Conservation (phyloP, 2,113 vertebrate genomes). For the Noturus placidus region DNA sequence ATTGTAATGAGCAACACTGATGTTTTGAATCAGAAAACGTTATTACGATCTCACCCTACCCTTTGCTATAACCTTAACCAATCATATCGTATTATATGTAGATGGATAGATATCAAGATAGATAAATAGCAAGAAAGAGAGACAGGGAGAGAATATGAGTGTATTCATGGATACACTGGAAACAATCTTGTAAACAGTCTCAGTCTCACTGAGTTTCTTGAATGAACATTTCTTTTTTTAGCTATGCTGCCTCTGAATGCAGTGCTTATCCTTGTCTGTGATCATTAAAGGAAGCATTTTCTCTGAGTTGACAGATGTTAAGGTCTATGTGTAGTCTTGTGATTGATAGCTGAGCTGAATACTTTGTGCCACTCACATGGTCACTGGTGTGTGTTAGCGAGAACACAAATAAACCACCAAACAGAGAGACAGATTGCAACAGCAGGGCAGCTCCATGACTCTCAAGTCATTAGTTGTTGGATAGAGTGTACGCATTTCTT, state of each 20-base stretch:
- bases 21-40: background rate
- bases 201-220: background rate
- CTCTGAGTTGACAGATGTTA: conserved; percentile 32
- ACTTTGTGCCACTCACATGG: conserved; percentile 33
- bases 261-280: conserved; percentile 29
- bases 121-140: background rate
- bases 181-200: background rate
- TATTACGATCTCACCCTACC: background rate
- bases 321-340: conserved; percentile 30
- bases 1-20: conserved; percentile 5
- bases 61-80: background rate
- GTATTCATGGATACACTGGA: background rate
- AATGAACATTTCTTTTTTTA: background rate
- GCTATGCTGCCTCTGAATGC: background rate
- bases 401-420: conserved; percentile 44
- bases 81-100: background rate
- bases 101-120: background rate
- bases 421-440: conserved; percentile 37
- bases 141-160: background rate
- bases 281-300: conserved; percentile 20
- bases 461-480: conserved; percentile 47
- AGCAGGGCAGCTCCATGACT: conserved; percentile 9
- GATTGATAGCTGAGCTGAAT: conserved; percentile 41
- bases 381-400: conserved; percentile 26
- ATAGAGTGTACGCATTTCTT: conserved; percentile 31